phyloP scores from a whole-genome alignment of 2,797 vertebrate genomes.

The Capromys pilorides region DNA sequence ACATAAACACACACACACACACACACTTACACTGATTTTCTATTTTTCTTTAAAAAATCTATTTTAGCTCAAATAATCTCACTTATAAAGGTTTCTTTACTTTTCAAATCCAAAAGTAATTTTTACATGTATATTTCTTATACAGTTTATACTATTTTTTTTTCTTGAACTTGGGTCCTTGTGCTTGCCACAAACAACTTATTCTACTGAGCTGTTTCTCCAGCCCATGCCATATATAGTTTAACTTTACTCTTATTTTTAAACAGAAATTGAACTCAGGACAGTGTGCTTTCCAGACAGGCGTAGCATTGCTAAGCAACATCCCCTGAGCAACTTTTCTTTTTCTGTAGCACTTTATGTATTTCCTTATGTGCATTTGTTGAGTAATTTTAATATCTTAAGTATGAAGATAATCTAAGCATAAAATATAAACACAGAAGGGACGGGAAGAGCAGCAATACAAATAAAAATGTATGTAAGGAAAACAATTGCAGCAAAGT shows the following conservation, averaged over 20 bases:
- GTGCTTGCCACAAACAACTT: no score
- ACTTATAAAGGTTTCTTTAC: neutral
- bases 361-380: neutral
- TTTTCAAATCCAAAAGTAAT: neutral
- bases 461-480: neutral
- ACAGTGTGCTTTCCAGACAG: no score
- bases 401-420: neutral
- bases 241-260: no score
- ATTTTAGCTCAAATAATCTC: neutral
- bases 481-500: neutral
- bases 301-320: no score
- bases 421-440: neutral
- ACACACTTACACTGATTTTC: neutral
- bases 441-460: neutral
- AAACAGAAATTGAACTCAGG: no score
- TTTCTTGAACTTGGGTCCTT: no score
- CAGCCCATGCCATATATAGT: no score
- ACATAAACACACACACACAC: neutral
- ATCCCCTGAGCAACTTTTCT: no score
- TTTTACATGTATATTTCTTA: no score
- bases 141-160: no score
- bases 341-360: neutral
- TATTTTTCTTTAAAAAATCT: neutral
- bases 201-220: no score
- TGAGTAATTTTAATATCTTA: conserved; percentile 4